Conservation (phyloP, 2,888 invertebrate species). For the Chromoteleia sp. region DNA sequence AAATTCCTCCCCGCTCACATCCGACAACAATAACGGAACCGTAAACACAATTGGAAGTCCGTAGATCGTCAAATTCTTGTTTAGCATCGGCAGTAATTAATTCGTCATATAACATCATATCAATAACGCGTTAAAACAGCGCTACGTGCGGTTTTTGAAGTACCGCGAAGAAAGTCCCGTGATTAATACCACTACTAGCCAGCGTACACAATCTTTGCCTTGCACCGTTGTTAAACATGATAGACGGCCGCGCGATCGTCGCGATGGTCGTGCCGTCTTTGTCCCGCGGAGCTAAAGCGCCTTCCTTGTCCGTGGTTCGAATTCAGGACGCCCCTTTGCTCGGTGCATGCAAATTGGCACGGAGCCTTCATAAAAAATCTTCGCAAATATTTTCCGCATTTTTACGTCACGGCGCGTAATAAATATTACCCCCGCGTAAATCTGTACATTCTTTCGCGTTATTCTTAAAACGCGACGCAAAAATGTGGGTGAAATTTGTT, state of each 20-base stretch:
- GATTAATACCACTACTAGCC: constrained; percentile 31
- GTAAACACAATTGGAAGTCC: no score
- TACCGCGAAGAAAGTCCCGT: no score
- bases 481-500: constrained; percentile 42
- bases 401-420: constrained; percentile 47
- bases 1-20: no score
- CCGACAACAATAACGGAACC: no score
- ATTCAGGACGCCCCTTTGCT: constrained; percentile 7
- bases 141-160: no score
- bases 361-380: constrained; percentile 28
- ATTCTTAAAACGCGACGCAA: constrained; percentile 23
- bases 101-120: no score
- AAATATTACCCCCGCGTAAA: constrained; percentile 42
- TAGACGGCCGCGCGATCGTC: constrained; percentile 45
- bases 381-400: constrained; percentile 62
- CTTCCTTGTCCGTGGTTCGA: neutral
- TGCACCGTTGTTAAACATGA: constrained; percentile 57
- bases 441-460: constrained; percentile 48
- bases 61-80: no score
- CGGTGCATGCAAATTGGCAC: constrained; percentile 49
- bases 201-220: constrained; percentile 19
- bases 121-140: no score
- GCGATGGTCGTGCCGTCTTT: constrained; percentile 31
- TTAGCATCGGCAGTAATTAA: no score
- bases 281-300: constrained; percentile 14